These are phyloP conservation scores for Rhyacichthys aspro DNA, from an alignment of 2,797 vertebrate species.

Conservation along the genomic window DNA sequence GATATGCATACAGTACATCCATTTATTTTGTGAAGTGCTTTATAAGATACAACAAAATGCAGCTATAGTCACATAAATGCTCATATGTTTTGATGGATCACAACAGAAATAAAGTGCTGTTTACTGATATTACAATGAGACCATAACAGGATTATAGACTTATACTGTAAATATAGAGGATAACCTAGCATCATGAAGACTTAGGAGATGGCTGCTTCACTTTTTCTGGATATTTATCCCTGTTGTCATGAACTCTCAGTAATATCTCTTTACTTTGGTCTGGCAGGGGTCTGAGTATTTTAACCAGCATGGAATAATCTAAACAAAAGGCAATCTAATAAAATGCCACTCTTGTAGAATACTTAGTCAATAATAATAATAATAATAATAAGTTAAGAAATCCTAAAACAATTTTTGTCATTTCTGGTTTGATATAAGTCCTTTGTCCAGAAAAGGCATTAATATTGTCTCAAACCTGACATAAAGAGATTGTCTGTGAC, in stretches of 20 bases:
- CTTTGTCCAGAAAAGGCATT: too few relatives aligned
- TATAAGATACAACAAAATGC: slow-evolving; percentile 27
- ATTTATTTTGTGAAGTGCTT: slow-evolving; percentile 3
- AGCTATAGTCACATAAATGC: slow-evolving; percentile 12
- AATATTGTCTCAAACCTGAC: slow-evolving; percentile 2
- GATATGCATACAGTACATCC: background rate
- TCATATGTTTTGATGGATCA: slow-evolving; percentile 66
- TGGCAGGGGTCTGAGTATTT: background rate
- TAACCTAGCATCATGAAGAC: slow-evolving; percentile 1
- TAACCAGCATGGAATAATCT: background rate
- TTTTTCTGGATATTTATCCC: background rate
- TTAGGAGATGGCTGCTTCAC: too few relatives aligned
- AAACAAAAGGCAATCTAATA: too few relatives aligned
- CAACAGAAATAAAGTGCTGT: slow-evolving; percentile 64
- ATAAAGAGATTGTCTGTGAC: slow-evolving; percentile 4
- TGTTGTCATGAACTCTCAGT: background rate
- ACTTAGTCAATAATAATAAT: background rate
- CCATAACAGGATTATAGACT: slow-evolving; percentile 48
- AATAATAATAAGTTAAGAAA: background rate
- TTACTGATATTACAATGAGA: slow-evolving; percentile 57
- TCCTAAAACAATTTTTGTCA: too few relatives aligned
- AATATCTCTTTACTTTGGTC: slow-evolving; percentile 1
- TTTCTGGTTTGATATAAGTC: too few relatives aligned
- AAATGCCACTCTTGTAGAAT: background rate
- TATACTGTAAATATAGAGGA: slow-evolving; percentile 35